Evolutionary conservation across 2,113 vertebrate species (phyloP).

Genomic region (Cyprinodon variegatus): DNA sequence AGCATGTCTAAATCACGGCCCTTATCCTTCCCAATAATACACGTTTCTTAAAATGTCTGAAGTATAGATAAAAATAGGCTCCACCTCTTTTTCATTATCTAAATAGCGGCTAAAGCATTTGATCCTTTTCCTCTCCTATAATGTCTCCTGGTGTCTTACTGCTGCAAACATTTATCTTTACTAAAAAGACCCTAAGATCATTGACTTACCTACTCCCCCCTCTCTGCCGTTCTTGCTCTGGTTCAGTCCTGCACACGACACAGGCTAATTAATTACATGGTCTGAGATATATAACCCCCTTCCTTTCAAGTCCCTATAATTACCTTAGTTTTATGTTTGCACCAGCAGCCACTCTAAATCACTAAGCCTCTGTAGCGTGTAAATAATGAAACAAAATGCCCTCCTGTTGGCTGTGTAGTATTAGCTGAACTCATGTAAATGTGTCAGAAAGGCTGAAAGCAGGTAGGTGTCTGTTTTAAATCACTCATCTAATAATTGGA

Average conservation of each 20-base stretch:
- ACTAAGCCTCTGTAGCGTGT: conserved; percentile 46
- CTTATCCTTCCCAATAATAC: too few species aligned
- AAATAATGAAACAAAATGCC: not conserved
- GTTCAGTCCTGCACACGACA: conserved; percentile 47
- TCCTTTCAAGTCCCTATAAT: conserved; percentile 66
- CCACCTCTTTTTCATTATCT: too few species aligned
- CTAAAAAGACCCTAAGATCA: too few species aligned
- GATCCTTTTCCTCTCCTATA: too few species aligned
- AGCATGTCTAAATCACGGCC: too few species aligned
- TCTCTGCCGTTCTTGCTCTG: not conserved
- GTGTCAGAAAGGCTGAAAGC: conserved; percentile 31
- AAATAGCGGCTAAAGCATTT: too few species aligned
- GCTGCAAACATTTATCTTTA: too few species aligned
- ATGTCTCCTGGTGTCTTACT: too few species aligned
- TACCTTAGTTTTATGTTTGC: conserved; percentile 69
- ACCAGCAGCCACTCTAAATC: conserved; percentile 53
- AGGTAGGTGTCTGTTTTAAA: conserved; percentile 42
- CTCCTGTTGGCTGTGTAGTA: conserved; percentile 4
- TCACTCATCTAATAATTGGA: conserved; percentile 54
- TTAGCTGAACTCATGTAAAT: not conserved
- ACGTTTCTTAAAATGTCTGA: too few species aligned
- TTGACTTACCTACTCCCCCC: too few species aligned
- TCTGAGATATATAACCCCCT: conserved; percentile 49
- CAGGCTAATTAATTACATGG: conserved; percentile 70
- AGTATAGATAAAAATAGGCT: too few species aligned